Conservation (phyloP, 2,888 invertebrate species). For the Diaperis boleti region DNA sequence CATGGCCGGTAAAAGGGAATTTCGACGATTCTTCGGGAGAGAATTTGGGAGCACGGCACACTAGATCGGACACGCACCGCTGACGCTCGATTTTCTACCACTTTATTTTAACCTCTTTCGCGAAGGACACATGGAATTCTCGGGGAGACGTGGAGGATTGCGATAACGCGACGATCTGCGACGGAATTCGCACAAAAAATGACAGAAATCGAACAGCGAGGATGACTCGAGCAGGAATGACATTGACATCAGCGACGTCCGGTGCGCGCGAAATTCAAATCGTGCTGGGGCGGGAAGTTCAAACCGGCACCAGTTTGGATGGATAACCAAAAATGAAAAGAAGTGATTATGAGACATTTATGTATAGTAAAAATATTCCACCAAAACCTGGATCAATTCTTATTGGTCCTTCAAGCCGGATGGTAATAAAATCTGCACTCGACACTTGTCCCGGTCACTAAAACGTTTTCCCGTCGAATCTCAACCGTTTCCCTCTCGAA, state of each 20-base stretch:
- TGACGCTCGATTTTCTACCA: neutral
- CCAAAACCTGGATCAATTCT: too few relatives aligned
- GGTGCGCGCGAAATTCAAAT: neutral
- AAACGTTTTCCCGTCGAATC: too few relatives aligned
- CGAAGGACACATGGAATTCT: slow-evolving; percentile 38
- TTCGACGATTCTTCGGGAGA: neutral
- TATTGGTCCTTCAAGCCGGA: too few relatives aligned
- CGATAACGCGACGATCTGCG: neutral
- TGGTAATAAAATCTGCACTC: too few relatives aligned
- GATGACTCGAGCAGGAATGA: slow-evolving; percentile 4
- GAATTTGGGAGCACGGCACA: slow-evolving; percentile 20
- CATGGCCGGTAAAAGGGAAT: slow-evolving; percentile 28
- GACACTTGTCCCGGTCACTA: too few relatives aligned
- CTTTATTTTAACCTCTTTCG: slow-evolving; percentile 39
- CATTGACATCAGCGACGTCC: neutral
- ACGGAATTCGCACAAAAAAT: neutral
- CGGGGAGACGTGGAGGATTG: slow-evolving; percentile 2
- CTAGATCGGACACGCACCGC: slow-evolving; percentile 3
- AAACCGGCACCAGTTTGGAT: too few relatives aligned
- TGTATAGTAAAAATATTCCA: too few relatives aligned
- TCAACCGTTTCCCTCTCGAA: too few relatives aligned
- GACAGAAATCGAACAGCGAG: neutral
- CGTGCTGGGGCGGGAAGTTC: too few relatives aligned
- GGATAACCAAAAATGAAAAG: too few relatives aligned
- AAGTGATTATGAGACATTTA: too few relatives aligned